A percentile compares a stretch with the other conserved stretches of the same genome.
Evolutionary conservation across 2,113 vertebrate genomes (phyloP).

Genomic region (Myxocyprinus asiaticus): DNA sequence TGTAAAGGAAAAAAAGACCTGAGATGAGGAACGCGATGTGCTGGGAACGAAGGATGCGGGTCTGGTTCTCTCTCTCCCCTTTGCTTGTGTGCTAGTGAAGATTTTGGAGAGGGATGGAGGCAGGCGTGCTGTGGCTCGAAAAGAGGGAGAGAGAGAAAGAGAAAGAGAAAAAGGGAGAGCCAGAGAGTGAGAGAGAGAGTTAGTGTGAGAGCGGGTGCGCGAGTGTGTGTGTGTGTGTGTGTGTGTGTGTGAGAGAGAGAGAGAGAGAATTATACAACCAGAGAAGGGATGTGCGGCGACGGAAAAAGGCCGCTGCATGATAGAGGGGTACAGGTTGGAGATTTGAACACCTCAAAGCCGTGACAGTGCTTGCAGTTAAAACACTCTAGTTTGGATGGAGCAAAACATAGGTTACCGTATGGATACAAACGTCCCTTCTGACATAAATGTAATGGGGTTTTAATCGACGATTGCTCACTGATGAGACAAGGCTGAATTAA

Average conservation of each 20-base stretch:
- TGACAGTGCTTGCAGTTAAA: background rate
- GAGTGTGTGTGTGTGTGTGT: too few relatives aligned
- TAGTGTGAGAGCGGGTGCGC: slow-evolving; percentile 1
- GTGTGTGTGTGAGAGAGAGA: slow-evolving; percentile 19
- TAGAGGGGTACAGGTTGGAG: background rate
- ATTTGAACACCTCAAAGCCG: background rate
- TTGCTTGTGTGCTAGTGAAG: slow-evolving; percentile 45
- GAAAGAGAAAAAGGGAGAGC: background rate
- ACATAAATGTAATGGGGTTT: too few relatives aligned
- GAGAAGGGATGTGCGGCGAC: slow-evolving; percentile 18
- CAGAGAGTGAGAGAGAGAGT: background rate
- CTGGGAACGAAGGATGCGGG: slow-evolving; percentile 48
- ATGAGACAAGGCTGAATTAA: too few relatives aligned
- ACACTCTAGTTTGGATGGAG: background rate
- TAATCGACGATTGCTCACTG: too few relatives aligned
- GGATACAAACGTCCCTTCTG: background rate
- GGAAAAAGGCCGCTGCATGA: background rate
- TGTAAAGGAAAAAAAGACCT: slow-evolving; percentile 64
- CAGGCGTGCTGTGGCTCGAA: slow-evolving; percentile 48
- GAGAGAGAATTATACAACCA: slow-evolving; percentile 13
- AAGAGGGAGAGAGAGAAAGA: slow-evolving; percentile 3
- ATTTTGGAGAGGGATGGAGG: slow-evolving; percentile 61
- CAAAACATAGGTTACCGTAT: background rate
- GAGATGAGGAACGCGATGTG: slow-evolving; percentile 43
- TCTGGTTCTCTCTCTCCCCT: slow-evolving; percentile 54